phyloP scores from a whole-genome alignment of 2,797 vertebrate species.

The Distichodus sexfasciatus region DNA sequence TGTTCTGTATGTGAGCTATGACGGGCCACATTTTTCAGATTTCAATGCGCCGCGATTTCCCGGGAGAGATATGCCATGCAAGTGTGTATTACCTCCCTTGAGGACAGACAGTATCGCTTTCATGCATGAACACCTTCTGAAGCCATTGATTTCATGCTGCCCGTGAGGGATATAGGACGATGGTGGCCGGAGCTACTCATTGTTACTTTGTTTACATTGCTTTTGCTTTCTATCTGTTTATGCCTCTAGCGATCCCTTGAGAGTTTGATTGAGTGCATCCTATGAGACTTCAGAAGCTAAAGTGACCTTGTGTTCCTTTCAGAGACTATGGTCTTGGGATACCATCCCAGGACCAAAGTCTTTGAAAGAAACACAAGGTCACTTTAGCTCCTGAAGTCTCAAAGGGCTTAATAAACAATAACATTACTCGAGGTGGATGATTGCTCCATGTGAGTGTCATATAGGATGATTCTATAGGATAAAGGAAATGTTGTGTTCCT shows the following conservation, averaged over 20 bases:
- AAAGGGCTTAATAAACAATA: not conserved
- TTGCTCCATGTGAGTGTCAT: not conserved
- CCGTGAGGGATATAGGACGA: not conserved
- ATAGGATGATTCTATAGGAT: not conserved
- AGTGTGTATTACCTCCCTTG: slow-evolving; percentile 7
- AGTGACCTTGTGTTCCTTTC: slow-evolving; percentile 8
- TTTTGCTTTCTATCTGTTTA: slow-evolving; percentile 23
- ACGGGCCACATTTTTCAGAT: slow-evolving; percentile 2
- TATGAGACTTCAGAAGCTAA: not conserved
- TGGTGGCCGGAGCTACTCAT: not conserved
- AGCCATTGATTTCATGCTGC: slow-evolving; percentile 1
- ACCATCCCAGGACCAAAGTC: too few species aligned
- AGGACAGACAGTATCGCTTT: slow-evolving; percentile 23
- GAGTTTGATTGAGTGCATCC: not conserved
- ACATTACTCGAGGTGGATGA: not conserved
- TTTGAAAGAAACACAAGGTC: too few species aligned
- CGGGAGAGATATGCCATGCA: not conserved
- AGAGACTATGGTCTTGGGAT: not conserved
- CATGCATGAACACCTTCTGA: slow-evolving; percentile 4
- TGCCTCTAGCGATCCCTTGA: slow-evolving; percentile 13
- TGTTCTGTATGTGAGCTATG: not conserved
- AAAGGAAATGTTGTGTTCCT: not conserved
- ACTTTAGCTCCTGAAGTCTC: too few species aligned
- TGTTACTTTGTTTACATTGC: slow-evolving; percentile 21
- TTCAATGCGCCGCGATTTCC: slow-evolving; percentile 6